These are phyloP conservation scores for Pteromalus puparum DNA, from an alignment of 1,140 invertebrate genomes.

Conservation along the genomic window DNA sequence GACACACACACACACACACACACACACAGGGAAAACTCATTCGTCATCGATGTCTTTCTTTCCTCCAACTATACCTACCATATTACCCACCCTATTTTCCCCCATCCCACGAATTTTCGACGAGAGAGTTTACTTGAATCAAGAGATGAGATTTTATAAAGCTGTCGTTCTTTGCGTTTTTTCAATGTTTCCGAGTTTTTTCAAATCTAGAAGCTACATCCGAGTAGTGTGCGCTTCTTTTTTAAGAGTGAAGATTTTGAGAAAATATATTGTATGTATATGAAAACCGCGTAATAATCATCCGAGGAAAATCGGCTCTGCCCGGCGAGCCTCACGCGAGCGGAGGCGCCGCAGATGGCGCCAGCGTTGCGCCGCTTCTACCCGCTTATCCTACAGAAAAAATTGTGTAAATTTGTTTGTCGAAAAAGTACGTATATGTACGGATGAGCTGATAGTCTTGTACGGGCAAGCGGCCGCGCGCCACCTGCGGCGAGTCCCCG, in stretches of 20 bases:
- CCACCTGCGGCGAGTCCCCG: constrained; percentile 18
- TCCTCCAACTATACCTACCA: background rate
- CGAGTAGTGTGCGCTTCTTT: constrained; percentile 31
- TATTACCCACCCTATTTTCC: too few relatives aligned
- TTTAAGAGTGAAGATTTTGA: constrained; percentile 25
- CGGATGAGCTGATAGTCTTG: too few relatives aligned
- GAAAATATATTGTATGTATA: constrained; percentile 31
- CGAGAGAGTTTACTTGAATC: background rate
- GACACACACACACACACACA: constrained; percentile 10
- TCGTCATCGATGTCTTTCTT: constrained; percentile 25
- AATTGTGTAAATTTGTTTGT: constrained; percentile 35
- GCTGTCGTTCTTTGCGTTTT: constrained; percentile 34
- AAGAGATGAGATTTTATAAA: constrained; percentile 40
- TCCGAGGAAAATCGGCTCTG: constrained; percentile 25
- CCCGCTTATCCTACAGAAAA: constrained; percentile 6
- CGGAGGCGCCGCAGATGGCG: constrained; percentile 8
- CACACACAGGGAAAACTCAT: constrained; percentile 36
- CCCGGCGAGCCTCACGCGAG: background rate
- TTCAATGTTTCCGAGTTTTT: constrained; percentile 24
- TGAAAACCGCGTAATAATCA: background rate
- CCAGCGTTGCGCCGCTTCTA: background rate
- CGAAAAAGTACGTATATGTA: constrained; percentile 36
- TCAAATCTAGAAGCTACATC: constrained; percentile 33
- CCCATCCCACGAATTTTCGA: constrained; percentile 31
- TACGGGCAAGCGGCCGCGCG: background rate